A percentile compares a stretch with the other conserved stretches of the same genome.
Conservation (phyloP, 2,888 invertebrate species). For the Nephrotoma appendiculata region DNA sequence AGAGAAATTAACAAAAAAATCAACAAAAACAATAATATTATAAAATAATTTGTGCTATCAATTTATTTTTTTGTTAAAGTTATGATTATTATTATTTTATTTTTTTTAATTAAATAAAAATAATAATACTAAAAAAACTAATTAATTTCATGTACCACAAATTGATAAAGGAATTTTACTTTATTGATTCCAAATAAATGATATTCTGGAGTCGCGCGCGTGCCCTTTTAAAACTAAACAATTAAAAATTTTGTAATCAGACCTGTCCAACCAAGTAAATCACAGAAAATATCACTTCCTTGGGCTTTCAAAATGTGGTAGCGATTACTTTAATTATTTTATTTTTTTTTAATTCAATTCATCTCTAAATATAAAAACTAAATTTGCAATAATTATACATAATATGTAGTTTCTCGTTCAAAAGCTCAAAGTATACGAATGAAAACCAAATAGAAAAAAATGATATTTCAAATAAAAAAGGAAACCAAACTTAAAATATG, state of each 20-base stretch:
- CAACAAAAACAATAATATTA: neutral
- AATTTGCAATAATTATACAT: neutral
- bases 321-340: neutral
- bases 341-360: neutral
- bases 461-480: constrained; percentile 1
- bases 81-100: constrained; percentile 2
- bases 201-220: neutral
- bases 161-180: neutral
- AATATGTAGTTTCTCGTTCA: neutral
- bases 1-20: neutral
- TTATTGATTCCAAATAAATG: neutral
- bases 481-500: constrained; percentile 1
- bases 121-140: neutral
- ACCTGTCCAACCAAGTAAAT: neutral
- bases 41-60: neutral
- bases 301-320: neutral
- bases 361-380: neutral
- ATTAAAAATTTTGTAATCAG: neutral
- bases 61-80: neutral
- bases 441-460: neutral
- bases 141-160: neutral
- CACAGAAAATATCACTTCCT: neutral
- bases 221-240: neutral
- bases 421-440: neutral
- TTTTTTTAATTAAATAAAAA: neutral